phyloP scores from a whole-genome alignment of 2,113 vertebrate genomes.

The Corynorhinus townsendii region DNA sequence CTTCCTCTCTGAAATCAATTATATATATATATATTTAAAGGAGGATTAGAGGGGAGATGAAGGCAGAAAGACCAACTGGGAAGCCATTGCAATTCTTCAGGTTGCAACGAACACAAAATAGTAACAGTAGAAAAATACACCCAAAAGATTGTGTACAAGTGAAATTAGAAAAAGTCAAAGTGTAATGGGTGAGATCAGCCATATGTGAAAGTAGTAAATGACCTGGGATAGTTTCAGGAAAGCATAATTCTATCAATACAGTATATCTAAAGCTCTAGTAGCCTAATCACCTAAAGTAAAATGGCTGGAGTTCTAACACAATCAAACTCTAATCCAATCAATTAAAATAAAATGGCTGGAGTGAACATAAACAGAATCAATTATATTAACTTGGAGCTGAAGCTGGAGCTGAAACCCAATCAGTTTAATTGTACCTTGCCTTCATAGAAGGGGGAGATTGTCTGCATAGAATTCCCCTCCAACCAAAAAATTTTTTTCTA shows the following conservation, averaged over 20 bases:
- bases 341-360: slow-evolving; percentile 56
- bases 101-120: background rate
- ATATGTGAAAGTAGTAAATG: background rate
- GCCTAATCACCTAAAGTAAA: slow-evolving; percentile 63
- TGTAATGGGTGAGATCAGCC: background rate
- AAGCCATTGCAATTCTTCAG: background rate
- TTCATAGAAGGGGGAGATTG: slow-evolving; percentile 5
- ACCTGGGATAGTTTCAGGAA: slow-evolving; percentile 36
- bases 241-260: slow-evolving; percentile 55
- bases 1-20: no score
- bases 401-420: slow-evolving; percentile 48
- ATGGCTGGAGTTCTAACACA: slow-evolving; percentile 43
- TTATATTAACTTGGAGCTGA: slow-evolving; percentile 49
- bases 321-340: slow-evolving; percentile 59
- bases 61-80: background rate
- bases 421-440: slow-evolving; percentile 41
- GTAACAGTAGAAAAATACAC: background rate
- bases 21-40: no score
- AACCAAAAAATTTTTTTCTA: background rate
- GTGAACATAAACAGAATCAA: slow-evolving; percentile 51
- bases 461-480: background rate
- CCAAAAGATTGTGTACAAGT: background rate
- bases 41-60: background rate
- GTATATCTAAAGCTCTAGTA: slow-evolving; percentile 30
- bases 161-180: slow-evolving; percentile 10